phyloP scores from a whole-genome alignment of 2,797 vertebrate species.

The Antennarius maculatus region DNA sequence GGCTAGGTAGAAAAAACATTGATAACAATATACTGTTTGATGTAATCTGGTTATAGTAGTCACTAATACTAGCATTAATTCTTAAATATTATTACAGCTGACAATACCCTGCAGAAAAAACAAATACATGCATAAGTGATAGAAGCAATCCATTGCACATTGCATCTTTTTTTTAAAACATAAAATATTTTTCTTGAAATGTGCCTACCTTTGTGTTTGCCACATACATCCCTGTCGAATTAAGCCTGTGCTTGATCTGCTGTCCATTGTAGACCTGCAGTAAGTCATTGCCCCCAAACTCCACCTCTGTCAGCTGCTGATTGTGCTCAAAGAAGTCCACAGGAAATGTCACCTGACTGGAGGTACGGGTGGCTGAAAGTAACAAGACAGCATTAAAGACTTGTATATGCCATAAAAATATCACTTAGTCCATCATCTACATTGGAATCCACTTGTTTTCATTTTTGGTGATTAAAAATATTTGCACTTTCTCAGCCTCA shows the following conservation, averaged over 20 bases:
- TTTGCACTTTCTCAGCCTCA: not conserved
- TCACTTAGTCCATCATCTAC: not conserved
- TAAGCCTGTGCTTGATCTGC: constrained; percentile 98
- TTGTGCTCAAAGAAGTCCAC: constrained; percentile 99
- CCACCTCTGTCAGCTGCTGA: constrained; percentile 97
- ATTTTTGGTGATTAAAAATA: not conserved
- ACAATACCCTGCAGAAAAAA: too few relatives aligned
- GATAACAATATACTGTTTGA: not conserved
- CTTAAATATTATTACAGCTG: too few relatives aligned
- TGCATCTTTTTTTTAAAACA: constrained; percentile 3
- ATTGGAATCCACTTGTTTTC: not conserved
- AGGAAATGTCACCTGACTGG: constrained; percentile 96
- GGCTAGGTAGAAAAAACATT: constrained; percentile 78
- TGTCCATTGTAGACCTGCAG: constrained; percentile 98
- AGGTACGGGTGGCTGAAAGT: constrained; percentile 89
- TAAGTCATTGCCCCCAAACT: constrained; percentile 97
- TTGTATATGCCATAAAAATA: not conserved
- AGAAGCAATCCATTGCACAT: not conserved
- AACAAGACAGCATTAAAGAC: constrained; percentile 22
- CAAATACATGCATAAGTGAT: too few relatives aligned
- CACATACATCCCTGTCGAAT: constrained; percentile 99
- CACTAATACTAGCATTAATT: too few relatives aligned
- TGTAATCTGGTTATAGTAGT: too few relatives aligned
- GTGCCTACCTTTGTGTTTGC: constrained; percentile 95
- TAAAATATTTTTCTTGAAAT: not conserved